Evolutionary conservation across 2,113 vertebrate genomes (phyloP), one percentile per base, ranked within the genome.

Genomic region (Narcine bancroftii): DNA sequence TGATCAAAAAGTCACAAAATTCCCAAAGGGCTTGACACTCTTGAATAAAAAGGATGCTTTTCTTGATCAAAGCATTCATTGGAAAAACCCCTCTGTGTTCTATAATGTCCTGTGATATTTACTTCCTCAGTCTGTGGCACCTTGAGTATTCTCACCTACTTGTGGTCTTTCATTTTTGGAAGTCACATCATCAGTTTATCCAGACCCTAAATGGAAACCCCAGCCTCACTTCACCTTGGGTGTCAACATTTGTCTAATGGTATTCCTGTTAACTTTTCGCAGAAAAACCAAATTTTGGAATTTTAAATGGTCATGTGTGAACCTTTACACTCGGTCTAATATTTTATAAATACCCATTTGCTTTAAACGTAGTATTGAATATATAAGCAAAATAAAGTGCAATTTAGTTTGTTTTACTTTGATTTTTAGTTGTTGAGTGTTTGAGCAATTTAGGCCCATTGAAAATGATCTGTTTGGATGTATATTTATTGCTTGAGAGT

Each of bases 401-500:
- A 91, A 69, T 45, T 53, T n/a, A 53, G 39, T 91, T 21, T 69
- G 89, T 91, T 91, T 89, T 47, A 47, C 60, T 69, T 91, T 71
- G 42, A 45, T 42, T 33, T 91, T 66, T 24, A 45, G 89, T 91
- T 69, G 39, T 91, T 42, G 42, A 91, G 89, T 91, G 9, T 13
- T 91, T n/a, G 39, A 42, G 21, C 63, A 91, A 47, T 33, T 91
- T 91, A 39, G 65, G 63, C 93, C 93, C 94, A 92, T 39, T 89
- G 93, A 94, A 94, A 94, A 92, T 92, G 83, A 76, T 73, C 85
- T 79, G 92, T 94, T 92, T 95, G 96, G 94, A 93, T 97, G 94
- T 95, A 93, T 96, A 93, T 96, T 96, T 97, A 95, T 96, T 95
- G 93, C 93, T 81, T 93, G 91, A 93, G 91, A 66, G n/a, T n/a